These are phyloP conservation scores for Cotesia vestalis DNA, from an alignment of 1,140 invertebrate genomes.

Conservation along the genomic window DNA sequence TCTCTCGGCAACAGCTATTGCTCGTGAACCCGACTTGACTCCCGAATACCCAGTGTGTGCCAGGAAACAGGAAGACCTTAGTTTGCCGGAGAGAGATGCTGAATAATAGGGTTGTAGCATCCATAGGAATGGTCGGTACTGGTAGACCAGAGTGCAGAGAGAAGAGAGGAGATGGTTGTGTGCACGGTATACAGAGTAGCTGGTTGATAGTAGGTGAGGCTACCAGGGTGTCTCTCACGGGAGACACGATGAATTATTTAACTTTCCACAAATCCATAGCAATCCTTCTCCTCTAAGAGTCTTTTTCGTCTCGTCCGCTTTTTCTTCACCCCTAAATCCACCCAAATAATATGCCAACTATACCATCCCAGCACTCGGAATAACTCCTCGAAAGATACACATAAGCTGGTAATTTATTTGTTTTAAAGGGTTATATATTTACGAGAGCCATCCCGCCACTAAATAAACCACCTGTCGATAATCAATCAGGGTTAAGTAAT, in stretches of 20 bases:
- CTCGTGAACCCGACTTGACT: constrained; percentile 3
- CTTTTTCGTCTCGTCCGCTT: constrained; percentile 14
- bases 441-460: too few species aligned
- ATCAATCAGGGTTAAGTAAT: constrained; percentile 1
- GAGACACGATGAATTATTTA: constrained; percentile 44
- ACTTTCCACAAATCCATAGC: constrained; percentile 35
- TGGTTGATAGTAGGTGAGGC: neutral
- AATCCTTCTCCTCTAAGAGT: constrained; percentile 25
- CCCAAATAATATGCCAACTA: constrained; percentile 37
- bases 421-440: constrained; percentile 8
- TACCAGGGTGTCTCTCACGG: constrained; percentile 25
- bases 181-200: constrained; percentile 10
- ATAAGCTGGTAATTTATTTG: constrained; percentile 19
- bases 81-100: constrained; percentile 24
- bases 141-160: too few species aligned
- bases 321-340: constrained; percentile 10
- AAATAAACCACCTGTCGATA: neutral
- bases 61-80: too few species aligned
- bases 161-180: too few species aligned
- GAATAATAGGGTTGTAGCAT: neutral
- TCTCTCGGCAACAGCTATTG: neutral
- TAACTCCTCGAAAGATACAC: constrained; percentile 22
- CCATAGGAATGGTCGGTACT: too few species aligned
- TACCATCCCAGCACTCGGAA: neutral
- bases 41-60: neutral